Evolutionary conservation across 2,797 vertebrate genomes (phyloP).

Genomic region (Iguana delicatissima): DNA sequence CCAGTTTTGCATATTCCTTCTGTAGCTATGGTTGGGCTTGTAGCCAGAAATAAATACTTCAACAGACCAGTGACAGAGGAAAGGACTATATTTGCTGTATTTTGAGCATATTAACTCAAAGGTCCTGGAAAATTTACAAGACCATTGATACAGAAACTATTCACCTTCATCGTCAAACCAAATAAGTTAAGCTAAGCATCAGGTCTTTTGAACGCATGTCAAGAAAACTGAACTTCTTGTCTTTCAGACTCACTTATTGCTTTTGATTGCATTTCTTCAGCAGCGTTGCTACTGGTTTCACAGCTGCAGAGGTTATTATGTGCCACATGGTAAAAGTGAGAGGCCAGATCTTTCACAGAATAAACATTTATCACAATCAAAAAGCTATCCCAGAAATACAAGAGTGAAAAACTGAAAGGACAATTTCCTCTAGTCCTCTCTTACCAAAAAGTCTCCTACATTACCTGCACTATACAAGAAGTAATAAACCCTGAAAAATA

Average conservation of each 20-base stretch:
- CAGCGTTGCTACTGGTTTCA: constrained; percentile 2
- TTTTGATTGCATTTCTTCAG: constrained; percentile 12
- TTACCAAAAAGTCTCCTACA: not conserved
- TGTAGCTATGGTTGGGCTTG: not conserved
- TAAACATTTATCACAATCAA: not conserved
- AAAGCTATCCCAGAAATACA: not conserved
- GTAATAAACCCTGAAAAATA: no score
- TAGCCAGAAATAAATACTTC: constrained; percentile 25
- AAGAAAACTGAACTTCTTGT: constrained; percentile 11
- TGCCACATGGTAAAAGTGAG: constrained; percentile 15
- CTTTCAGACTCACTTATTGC: not conserved
- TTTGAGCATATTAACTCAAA: constrained; percentile 27
- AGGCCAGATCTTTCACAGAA: constrained; percentile 19
- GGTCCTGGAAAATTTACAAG: constrained; percentile 3
- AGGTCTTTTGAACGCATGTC: not conserved
- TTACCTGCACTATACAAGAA: not conserved
- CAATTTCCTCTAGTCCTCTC: not conserved
- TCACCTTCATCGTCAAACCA: not conserved
- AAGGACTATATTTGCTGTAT: not conserved
- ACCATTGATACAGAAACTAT: not conserved
- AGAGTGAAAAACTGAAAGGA: not conserved
- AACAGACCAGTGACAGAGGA: not conserved
- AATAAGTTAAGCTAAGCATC: not conserved
- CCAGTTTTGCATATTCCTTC: not conserved
- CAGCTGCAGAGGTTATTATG: constrained; percentile 12